These are phyloP conservation scores for Cladopsammia gracilis DNA, from an alignment of 64 coral and sea anemone species.

Conservation along the genomic window DNA sequence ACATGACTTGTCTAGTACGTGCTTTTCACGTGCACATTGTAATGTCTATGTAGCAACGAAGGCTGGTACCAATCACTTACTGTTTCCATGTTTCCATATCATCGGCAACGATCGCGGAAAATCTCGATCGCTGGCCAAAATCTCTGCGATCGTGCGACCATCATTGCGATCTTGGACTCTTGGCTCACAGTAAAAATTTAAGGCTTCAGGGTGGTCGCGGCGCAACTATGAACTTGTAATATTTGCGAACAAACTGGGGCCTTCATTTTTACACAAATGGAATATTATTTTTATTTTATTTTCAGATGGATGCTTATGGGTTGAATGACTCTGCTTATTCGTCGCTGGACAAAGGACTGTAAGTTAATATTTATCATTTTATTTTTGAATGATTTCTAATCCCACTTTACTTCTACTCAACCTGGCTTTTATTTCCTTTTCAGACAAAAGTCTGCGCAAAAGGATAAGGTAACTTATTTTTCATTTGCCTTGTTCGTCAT, in stretches of 20 bases:
- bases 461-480: constrained; percentile 78
- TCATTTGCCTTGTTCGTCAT: not conserved
- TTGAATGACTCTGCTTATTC: constrained; percentile 86
- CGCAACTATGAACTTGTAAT: not conserved
- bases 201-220: no score
- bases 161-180: no score
- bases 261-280: not conserved
- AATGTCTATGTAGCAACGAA: no score
- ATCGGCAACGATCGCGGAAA: no score
- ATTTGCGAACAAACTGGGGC: not conserved
- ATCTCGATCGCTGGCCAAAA: no score
- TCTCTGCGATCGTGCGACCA: not conserved
- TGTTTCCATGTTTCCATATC: no score
- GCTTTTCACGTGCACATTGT: not conserved
- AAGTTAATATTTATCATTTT: constrained; percentile 18
- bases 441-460: constrained; percentile 83
- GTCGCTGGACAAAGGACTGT: constrained; percentile 85
- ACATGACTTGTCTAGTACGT: not conserved
- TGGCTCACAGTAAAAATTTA: no score
- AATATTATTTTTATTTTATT: constrained; percentile 8
- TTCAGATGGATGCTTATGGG: constrained; percentile 70
- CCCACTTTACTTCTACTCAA: not conserved
- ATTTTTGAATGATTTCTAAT: not conserved
- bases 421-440: not conserved
- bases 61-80: no score